A percentile compares a stretch with the other conserved stretches of the same genome.
Evolutionary conservation across 53 echinoderm and acorn worm species (phyloP).

Genomic region (Mesocentrotus franciscanus): DNA sequence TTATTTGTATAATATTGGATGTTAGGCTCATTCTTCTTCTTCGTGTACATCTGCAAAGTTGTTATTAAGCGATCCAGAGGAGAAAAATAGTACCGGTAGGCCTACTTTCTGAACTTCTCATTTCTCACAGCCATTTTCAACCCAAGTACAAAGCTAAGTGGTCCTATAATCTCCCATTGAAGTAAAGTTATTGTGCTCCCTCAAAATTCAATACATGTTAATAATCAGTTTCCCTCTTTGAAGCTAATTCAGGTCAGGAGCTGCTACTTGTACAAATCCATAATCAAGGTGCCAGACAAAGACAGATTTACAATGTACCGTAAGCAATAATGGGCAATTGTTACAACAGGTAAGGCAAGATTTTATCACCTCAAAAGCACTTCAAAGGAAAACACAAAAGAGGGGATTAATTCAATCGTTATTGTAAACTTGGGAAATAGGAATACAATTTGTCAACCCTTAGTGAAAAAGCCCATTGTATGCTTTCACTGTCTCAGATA

Average conservation of each 20-base stretch:
- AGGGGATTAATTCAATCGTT: background rate
- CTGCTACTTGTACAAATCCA: background rate
- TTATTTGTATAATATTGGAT: no score
- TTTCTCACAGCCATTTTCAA: no score
- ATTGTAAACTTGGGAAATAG: background rate
- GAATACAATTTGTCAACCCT: background rate
- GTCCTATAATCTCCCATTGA: background rate
- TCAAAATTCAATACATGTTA: background rate
- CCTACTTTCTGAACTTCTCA: no score
- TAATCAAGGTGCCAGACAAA: no score
- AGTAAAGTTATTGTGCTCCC: background rate
- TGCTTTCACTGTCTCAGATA: background rate
- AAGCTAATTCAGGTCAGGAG: background rate
- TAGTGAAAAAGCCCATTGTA: background rate
- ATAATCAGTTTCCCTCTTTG: background rate
- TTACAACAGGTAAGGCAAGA: background rate
- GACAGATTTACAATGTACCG: no score
- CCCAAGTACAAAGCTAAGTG: no score
- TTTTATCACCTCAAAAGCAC: background rate
- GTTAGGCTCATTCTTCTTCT: no score
- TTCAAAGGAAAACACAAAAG: background rate
- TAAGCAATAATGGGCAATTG: background rate
- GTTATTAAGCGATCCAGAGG: no score
- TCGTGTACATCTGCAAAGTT: no score
- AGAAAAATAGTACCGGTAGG: no score